Evolutionary conservation across 2,113 vertebrate species (phyloP).

Genomic region (Synchiropus splendidus): DNA sequence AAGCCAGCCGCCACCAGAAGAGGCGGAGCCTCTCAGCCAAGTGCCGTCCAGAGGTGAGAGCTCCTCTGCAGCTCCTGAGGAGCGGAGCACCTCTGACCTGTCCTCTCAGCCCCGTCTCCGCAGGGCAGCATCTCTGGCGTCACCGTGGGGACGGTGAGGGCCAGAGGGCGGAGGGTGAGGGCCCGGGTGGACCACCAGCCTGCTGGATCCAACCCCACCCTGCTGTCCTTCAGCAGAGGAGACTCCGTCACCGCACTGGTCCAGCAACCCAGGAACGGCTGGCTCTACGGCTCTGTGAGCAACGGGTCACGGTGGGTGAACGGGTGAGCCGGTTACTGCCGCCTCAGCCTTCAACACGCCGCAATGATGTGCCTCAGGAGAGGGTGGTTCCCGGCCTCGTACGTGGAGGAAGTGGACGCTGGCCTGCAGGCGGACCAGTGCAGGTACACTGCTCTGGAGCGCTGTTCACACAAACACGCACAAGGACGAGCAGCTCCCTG

Average conservation of each 20-base stretch:
- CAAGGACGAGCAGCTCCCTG: too few relatives aligned
- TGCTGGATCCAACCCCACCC: slow-evolving; percentile 63
- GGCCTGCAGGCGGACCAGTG: too few relatives aligned
- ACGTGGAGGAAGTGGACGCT: slow-evolving; percentile 45
- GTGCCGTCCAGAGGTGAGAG: slow-evolving; percentile 63
- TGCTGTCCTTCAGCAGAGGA: slow-evolving; percentile 74
- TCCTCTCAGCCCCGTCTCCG: slow-evolving; percentile 61
- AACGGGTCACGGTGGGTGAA: slow-evolving; percentile 52
- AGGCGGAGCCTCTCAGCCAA: slow-evolving; percentile 45
- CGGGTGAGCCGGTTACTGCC: not conserved
- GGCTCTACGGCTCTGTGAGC: slow-evolving; percentile 81
- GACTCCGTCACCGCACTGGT: slow-evolving; percentile 70
- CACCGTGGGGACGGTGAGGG: slow-evolving; percentile 7
- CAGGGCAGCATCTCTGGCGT: slow-evolving; percentile 33
- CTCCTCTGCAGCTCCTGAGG: too few relatives aligned
- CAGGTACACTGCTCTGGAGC: too few relatives aligned
- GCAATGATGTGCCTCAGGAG: slow-evolving; percentile 31
- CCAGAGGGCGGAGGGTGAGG: slow-evolving; percentile 28
- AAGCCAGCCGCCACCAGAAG: too few relatives aligned
- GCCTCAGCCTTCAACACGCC: not conserved
- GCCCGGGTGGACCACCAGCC: slow-evolving; percentile 54
- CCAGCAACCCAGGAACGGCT: slow-evolving; percentile 77
- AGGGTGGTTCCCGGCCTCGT: slow-evolving; percentile 68
- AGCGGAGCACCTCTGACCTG: not conserved
- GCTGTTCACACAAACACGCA: too few relatives aligned